Evolutionary conservation across 2,888 invertebrate genomes (phyloP), one percentile per base, ranked within the genome.

Genomic region (Ashinkailepas kermadecensis): DNA sequence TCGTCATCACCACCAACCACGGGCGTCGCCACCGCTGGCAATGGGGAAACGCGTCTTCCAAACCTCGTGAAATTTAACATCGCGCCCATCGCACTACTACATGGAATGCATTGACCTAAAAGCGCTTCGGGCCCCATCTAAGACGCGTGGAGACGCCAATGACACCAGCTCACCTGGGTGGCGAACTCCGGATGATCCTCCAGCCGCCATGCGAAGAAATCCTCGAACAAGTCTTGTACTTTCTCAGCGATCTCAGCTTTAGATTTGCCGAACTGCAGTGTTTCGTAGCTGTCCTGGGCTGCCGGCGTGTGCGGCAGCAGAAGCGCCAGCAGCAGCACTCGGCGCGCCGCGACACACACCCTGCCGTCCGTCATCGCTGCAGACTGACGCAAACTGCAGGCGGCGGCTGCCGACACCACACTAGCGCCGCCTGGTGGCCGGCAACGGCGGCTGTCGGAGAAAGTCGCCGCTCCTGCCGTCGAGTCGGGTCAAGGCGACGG

Each of bases 101-200:
- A 39, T 39, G 39, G 39, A 39, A 39, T 39, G 39, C 39, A 21
- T 9, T 18, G 1, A 39, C 39, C 39, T 39, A 39, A 39, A 39
- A 39, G 39, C 39, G 39, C 39, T 39, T 4, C 39, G 39, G 4
- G 39, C 39, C 39, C 39, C 4, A 39, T 39, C 39, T 4, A 39
- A 39, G 39, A 39, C 39, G 39, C 39, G 39, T 39, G 39, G 39
- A 39, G 39, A 39, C 39, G 39, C 39, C 39, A 39, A 39, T 4
- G 39, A 39, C 4, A 39, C 39, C 2, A 15, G 80, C 79, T 86
- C 81, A 86, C 85, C 82, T 85, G 85, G 2, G 86, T 85, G 10
- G 86, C 86, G 83, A 86, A 86, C 82, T 87, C 87, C 21, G 87
- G 87, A 78, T 84, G 85, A 79, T 86, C 85, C 57, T 85, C 81